Base-by-base conservation (phyloP, 2,113 vertebrate genomes). In the Vulpes lagopus region DNA sequence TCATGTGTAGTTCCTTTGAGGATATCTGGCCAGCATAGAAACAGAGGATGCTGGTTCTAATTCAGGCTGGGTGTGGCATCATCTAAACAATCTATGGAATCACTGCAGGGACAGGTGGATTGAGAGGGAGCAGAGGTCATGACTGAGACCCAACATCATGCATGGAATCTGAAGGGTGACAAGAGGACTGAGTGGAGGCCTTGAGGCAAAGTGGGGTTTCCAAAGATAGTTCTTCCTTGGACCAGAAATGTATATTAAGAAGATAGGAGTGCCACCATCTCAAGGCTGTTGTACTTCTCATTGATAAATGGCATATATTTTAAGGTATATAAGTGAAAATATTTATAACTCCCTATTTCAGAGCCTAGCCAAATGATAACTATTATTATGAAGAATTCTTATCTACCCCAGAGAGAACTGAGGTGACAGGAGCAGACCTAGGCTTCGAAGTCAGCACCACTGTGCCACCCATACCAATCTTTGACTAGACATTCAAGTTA, bases 261-360 rank as follows among this genome's bases (percentile, higher is more conserved):
- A 96, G 59, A 22, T 49, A 22, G 3, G 4, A 49, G 17, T 16
- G 4, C 17, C 2, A n/a, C 17, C 19, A 4, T 80, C 17, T 35
- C 69, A 49, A 86, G 51, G 25, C 57, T 74, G 6, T 57, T 64
- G 8, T 79, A 38, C 35, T 90, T 57, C 89, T 55, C 73, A 11
- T 65, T 64, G 53, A 81, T 71, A 76, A 84, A 22, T 89, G 32
- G 83, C 74, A 49, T 67, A 6, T 23, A 71, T 74, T 51, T 92
- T 73, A 38, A 93, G 85, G 55, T 89, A 86, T n/a, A 82, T 57
- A 91, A 30, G 55, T 55, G 8, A 76, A 76, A 67, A 73, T 83
- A 90, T 49, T 51, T 91, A 10, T 82, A 22, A 35, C 0, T 81
- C 16, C 49, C 3, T 67, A 19, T 69, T 69, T 96, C 71, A 76